Conservation (phyloP, 2,888 invertebrate species). For the Nemoura dubitans region DNA sequence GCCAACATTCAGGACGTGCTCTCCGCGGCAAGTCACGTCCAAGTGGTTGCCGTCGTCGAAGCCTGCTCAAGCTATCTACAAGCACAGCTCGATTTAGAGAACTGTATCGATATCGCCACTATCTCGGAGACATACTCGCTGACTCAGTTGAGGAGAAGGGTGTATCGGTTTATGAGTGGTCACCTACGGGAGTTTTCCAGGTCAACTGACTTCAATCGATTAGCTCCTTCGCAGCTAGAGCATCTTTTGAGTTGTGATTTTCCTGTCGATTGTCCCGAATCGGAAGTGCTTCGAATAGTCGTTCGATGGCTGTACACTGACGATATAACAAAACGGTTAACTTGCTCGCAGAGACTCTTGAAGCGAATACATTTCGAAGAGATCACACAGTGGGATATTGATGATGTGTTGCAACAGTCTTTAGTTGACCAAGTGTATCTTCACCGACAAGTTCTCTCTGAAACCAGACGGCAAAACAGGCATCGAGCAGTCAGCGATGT, state of each 20-base stretch:
- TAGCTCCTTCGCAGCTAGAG: constrained; percentile 69
- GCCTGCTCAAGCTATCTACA: constrained; percentile 73
- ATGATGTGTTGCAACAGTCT: constrained; percentile 53
- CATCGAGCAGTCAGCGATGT: constrained; percentile 42
- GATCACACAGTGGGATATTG: constrained; percentile 58
- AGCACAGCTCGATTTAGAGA: constrained; percentile 73
- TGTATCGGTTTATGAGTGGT: constrained; percentile 72
- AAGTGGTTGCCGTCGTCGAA: constrained; percentile 71
- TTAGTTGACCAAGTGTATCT: constrained; percentile 34
- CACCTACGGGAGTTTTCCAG: constrained; percentile 69
- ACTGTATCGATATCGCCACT: constrained; percentile 75
- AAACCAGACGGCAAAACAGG: constrained; percentile 56
- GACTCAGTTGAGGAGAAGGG: constrained; percentile 66
- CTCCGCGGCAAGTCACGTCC: constrained; percentile 74
- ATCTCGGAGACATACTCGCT: constrained; percentile 75
- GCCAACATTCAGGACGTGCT: constrained; percentile 74
- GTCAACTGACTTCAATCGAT: constrained; percentile 68
- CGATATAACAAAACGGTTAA: constrained; percentile 53
- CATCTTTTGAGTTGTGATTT: constrained; percentile 71
- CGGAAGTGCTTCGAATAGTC: constrained; percentile 67
- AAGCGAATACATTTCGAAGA: constrained; percentile 63
- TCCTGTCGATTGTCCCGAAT: constrained; percentile 74
- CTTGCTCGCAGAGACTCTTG: constrained; percentile 61
- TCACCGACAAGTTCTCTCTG: constrained; percentile 58
- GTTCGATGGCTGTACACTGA: constrained; percentile 64